phyloP scores from a whole-genome alignment of 2,113 vertebrate species.

The Ivindomyrus marchei region DNA sequence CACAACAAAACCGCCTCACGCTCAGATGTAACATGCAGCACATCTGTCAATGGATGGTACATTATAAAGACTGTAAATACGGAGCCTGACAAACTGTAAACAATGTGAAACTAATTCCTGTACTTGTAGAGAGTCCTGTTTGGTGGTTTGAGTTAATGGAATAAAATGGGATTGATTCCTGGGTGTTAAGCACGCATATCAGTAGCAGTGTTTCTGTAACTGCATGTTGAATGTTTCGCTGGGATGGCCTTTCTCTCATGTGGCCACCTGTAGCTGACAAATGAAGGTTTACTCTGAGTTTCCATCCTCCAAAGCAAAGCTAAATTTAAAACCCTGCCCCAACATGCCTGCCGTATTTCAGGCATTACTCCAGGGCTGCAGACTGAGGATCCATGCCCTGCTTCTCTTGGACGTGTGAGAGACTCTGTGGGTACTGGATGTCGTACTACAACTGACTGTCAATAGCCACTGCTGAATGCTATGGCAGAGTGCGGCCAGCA shows the following conservation, averaged over 20 bases:
- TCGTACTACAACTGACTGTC: neutral
- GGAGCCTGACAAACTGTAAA: constrained; percentile 20
- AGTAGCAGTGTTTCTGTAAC: neutral
- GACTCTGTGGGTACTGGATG: neutral
- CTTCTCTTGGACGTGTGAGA: neutral
- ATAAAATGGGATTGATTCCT: neutral
- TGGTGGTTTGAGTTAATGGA: neutral
- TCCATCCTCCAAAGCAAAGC: neutral
- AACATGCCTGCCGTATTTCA: neutral
- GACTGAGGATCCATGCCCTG: neutral
- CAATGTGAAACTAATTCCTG: constrained; percentile 39
- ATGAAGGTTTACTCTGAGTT: neutral
- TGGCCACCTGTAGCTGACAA: neutral
- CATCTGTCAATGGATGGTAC: constrained; percentile 26
- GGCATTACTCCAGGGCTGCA: neutral
- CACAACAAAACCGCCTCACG: neutral
- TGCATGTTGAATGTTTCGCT: neutral
- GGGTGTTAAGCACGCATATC: neutral
- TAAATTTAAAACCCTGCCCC: neutral
- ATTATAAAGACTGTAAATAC: constrained; percentile 38
- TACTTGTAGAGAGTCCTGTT: constrained; percentile 20
- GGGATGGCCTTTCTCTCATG: neutral
- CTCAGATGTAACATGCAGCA: constrained; percentile 27
- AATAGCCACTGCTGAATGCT: neutral
- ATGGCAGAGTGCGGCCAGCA: neutral